Percentiles rank a stretch among this genome's conserved stretches.
Evolutionary conservation across 30 jellyfish, hydroid and myxozoan genomes (phyloP).

Genomic region (Nemopilema nomurai): DNA sequence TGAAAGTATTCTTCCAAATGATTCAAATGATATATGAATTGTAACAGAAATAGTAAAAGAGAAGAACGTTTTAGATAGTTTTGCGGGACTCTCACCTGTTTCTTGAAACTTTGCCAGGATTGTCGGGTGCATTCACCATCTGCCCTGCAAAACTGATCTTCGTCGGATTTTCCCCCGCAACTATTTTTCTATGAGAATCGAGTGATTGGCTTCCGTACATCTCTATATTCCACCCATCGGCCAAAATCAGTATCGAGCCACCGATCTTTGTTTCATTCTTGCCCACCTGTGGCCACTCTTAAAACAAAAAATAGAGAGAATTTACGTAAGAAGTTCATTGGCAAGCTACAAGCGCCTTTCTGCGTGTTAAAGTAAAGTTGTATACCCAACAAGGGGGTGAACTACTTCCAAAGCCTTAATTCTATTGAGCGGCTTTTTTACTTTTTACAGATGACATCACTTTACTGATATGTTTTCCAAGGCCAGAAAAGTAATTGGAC

Average conservation of each 20-base stretch:
- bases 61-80: too few relatives aligned
- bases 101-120: constrained; percentile 83
- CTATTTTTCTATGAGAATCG: constrained; percentile 30
- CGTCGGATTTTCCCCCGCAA: constrained; percentile 46
- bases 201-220: constrained; percentile 83
- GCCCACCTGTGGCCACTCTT: neutral
- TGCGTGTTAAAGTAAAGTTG: neutral
- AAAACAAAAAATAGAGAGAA: neutral
- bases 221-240: constrained; percentile 91
- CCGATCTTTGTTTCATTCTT: constrained; percentile 28
- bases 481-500: too few relatives aligned
- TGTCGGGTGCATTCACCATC: constrained; percentile 74
- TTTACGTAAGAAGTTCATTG: too few relatives aligned
- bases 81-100: too few relatives aligned
- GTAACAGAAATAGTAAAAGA: too few relatives aligned
- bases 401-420: neutral
- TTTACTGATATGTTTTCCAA: too few relatives aligned
- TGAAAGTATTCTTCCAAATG: too few relatives aligned
- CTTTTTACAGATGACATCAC: neutral
- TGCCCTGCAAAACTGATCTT: constrained; percentile 60
- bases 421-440: neutral
- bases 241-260: constrained; percentile 72
- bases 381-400: neutral
- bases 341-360: too few relatives aligned
- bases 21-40: too few relatives aligned